Evolutionary conservation across 2,113 vertebrate genomes (phyloP), one percentile per base, ranked within the genome.

Genomic region (Oxyruncus cristatus): DNA sequence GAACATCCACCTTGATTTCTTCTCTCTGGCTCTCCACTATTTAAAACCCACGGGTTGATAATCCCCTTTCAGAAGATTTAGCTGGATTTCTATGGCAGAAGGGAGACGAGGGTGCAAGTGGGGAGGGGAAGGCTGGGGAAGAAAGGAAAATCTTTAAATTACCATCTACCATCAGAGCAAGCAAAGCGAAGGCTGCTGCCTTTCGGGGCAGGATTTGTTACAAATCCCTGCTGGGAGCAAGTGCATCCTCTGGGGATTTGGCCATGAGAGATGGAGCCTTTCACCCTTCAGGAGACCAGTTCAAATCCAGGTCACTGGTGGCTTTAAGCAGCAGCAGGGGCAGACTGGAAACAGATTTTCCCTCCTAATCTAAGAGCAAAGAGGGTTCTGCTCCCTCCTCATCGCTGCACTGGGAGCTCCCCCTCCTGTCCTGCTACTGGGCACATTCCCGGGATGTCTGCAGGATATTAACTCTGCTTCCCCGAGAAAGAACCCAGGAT

Each of bases 51-150:
- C 56, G 30, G 5, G 59, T 27, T 41, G 71, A 16, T 84, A 86
- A 95, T 85, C 94, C 92, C 81, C 90, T 94, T 73, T 73, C 42
- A 24, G 89, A 37, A 86, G 95, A 73, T 88, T 95, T 67, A 79
- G 62, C 1, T 72, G 82, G 95, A 95, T 95, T 96, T 94, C 21
- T 46, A 27, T 6, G 77, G 80, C 68, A 41, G 76, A 44, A 83
- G 72, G 88, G 59, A 87, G 82, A 88, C 35, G 6, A 59, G 70
- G 79, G 32, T 44, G 80, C 35, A 15, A 6, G 9, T 3, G 53
- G 66, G 61, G 7, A 74, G 3, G 9, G 37, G 32, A 61, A 30
- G 67, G 47, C 33, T 5, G 49, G 37, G 16, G 16, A 59, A n/a
- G 66, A 53, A 61, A 59, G 62, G 21, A 52, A 52, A 82, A 82